A percentile compares a stretch with the other conserved stretches of the same genome.
Conservation (phyloP, 2,113 vertebrate species). For the Falcunculus frontatus region DNA sequence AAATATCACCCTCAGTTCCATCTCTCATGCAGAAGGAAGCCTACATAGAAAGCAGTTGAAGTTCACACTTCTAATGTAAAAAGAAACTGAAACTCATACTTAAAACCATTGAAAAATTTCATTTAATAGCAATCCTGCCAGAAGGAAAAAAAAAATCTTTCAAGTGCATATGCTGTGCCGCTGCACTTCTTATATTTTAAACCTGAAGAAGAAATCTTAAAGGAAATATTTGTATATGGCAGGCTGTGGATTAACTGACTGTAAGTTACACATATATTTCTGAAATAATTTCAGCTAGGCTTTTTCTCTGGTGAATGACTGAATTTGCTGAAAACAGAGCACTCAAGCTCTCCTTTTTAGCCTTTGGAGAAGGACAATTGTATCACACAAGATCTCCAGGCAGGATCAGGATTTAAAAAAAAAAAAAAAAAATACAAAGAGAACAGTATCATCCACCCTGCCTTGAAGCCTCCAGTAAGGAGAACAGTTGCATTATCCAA, state of each 20-base stretch:
- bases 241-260: not conserved
- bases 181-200: not conserved
- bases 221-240: not conserved
- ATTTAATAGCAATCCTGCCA: not conserved
- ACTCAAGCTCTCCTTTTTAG: not conserved
- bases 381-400: not conserved
- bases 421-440: not conserved
- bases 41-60: not conserved
- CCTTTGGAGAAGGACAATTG: not conserved
- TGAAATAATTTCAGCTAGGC: not conserved
- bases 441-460: not conserved
- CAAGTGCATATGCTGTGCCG: not conserved
- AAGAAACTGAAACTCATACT: not conserved
- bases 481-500: not conserved
- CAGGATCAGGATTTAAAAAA: not conserved
- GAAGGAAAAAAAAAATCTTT: not conserved
- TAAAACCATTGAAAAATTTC: not conserved
- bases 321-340: not conserved
- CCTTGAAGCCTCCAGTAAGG: not conserved
- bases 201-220: not conserved
- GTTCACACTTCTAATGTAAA: not conserved
- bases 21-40: not conserved
- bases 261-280: not conserved
- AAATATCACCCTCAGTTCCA: not conserved
- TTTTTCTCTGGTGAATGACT: not conserved